A percentile compares a stretch with the other conserved stretches of the same genome.
phyloP scores from a whole-genome alignment of 2,113 vertebrate genomes.

The Hemiprocne comata region DNA sequence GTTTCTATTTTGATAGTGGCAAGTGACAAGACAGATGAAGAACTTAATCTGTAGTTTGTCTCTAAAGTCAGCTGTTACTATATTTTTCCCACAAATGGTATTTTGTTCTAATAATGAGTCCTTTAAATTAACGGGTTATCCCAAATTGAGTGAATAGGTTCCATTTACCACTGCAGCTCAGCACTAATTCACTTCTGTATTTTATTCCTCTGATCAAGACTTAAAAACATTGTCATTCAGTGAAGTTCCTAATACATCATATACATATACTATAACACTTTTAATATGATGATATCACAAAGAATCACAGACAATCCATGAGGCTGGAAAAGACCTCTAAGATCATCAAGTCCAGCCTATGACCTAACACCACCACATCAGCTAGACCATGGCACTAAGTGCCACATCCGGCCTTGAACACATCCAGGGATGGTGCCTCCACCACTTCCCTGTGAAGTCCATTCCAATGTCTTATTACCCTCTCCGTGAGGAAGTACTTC shows the following conservation, averaged over 20 bases:
- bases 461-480: no score
- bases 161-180: neutral
- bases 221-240: neutral
- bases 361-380: no score
- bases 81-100: neutral
- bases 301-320: no score
- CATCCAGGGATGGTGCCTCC: no score
- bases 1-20: neutral
- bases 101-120: neutral
- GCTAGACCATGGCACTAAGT: no score
- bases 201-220: neutral
- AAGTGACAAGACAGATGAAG: neutral
- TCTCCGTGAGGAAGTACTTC: no score
- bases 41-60: neutral
- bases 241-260: neutral
- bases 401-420: no score
- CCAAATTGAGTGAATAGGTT: neutral
- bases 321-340: no score
- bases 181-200: neutral
- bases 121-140: neutral
- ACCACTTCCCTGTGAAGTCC: no score
- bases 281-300: neutral
- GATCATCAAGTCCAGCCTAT: no score
- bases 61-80: neutral
- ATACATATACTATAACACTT: neutral